Percentiles rank a stretch among this genome's conserved stretches.
phyloP scores from a whole-genome alignment of 2,797 vertebrate species.

The Myotis myotis region DNA sequence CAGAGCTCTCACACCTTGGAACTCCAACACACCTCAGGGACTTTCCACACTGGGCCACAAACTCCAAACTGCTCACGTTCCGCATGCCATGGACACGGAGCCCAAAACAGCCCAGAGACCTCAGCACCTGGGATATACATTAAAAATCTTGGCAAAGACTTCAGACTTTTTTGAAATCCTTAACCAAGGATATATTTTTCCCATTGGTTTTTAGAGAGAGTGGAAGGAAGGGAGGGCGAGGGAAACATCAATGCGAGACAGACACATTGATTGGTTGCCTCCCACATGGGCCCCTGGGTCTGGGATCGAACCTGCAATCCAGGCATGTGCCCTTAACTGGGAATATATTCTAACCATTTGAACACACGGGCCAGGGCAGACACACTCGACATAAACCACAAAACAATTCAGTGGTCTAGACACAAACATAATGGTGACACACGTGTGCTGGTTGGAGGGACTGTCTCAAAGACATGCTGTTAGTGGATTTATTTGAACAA shows the following conservation, averaged over 20 bases:
- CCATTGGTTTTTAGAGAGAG: too few species aligned
- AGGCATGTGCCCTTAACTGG: too few species aligned
- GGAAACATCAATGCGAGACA: too few species aligned
- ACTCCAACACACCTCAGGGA: background rate
- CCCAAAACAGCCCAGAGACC: background rate
- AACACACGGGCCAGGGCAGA: too few species aligned
- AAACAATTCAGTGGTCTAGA: slow-evolving; percentile 26
- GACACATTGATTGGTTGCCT: too few species aligned
- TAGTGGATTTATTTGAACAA: background rate
- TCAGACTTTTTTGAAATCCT: background rate
- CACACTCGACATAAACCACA: background rate
- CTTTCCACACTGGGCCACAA: background rate
- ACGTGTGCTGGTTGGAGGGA: background rate
- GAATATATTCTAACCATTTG: too few species aligned
- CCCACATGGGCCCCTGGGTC: too few species aligned
- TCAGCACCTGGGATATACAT: background rate
- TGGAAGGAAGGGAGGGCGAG: too few species aligned
- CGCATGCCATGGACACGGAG: background rate
- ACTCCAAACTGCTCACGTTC: background rate
- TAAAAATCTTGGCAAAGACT: background rate
- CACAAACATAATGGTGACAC: background rate
- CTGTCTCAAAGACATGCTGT: background rate
- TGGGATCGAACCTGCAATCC: too few species aligned
- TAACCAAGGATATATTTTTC: too few species aligned
- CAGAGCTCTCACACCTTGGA: background rate